phyloP scores from a whole-genome alignment of 1,140 invertebrate genomes.

The Cheumatopsyche charites region DNA sequence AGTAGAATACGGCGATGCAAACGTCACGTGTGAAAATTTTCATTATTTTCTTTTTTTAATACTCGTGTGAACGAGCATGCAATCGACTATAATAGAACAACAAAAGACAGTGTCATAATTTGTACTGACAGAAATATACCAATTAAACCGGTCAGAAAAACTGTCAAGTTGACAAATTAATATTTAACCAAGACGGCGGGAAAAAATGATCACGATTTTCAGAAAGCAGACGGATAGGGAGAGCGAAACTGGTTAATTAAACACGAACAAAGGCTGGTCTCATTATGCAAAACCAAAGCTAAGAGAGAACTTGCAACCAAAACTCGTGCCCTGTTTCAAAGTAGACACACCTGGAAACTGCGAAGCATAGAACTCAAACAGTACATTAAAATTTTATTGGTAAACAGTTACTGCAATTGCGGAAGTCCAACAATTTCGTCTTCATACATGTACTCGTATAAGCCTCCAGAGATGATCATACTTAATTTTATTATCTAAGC shows the following conservation, averaged over 20 bases:
- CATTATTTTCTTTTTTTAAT: conserved; percentile 19
- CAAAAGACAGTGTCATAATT: conserved; percentile 1
- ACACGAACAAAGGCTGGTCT: too few species aligned
- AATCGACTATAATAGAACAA: conserved; percentile 2
- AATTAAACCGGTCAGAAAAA: too few species aligned
- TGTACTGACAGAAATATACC: background rate
- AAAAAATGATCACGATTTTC: too few species aligned
- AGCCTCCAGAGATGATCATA: too few species aligned
- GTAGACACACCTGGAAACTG: background rate
- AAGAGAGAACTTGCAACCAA: too few species aligned
- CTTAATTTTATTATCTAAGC: background rate
- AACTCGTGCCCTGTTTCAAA: background rate
- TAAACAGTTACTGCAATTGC: background rate
- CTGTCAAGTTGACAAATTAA: too few species aligned
- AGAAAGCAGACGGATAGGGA: too few species aligned
- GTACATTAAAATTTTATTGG: conserved; percentile 7
- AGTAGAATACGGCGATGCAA: background rate
- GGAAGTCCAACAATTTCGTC: background rate
- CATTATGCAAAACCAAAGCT: too few species aligned
- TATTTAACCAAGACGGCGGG: too few species aligned
- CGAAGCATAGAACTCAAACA: background rate
- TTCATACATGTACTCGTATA: background rate
- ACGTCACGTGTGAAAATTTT: conserved; percentile 14
- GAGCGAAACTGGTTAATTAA: too few species aligned
- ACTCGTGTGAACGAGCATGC: conserved; percentile 6